These are phyloP conservation scores for Oophaga sylvatica DNA, from an alignment of 2,797 vertebrate genomes.

Conservation along the genomic window DNA sequence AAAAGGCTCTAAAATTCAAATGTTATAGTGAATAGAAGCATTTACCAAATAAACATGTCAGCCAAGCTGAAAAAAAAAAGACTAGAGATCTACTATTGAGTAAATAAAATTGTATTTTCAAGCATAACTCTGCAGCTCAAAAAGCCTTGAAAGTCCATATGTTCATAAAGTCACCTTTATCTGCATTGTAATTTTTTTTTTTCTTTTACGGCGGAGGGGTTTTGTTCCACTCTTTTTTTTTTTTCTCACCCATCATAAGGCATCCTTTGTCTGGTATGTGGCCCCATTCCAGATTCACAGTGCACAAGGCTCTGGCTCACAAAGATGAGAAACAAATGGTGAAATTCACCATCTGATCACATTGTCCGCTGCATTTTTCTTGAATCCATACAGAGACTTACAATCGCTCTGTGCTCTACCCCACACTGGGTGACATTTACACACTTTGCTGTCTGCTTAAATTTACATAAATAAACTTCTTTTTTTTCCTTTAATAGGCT, in stretches of 20 bases:
- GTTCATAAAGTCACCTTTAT: conserved; percentile 27
- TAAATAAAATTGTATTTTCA: neutral
- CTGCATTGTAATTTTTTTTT: conserved; percentile 1
- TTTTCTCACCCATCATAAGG: conserved; percentile 50
- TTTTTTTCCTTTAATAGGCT: neutral
- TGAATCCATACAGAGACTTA: neutral
- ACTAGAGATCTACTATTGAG: neutral
- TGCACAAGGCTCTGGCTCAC: conserved; percentile 44
- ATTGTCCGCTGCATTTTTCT: conserved; percentile 24
- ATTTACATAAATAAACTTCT: neutral
- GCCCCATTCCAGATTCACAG: conserved; percentile 48
- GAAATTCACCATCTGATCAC: conserved; percentile 36
- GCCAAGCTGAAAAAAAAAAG: too few relatives aligned
- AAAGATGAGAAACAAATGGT: conserved; percentile 54
- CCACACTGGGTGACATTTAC: conserved; percentile 18
- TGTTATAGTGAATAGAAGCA: too few relatives aligned
- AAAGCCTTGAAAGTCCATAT: neutral
- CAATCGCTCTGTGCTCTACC: neutral
- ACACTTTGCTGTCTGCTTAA: neutral
- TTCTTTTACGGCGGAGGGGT: conserved; percentile 18
- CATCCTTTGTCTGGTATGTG: conserved; percentile 44
- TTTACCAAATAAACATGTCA: too few relatives aligned
- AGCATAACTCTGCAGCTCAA: neutral
- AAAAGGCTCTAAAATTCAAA: too few relatives aligned
- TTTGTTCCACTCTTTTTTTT: conserved; percentile 35